Conservation (phyloP, 2,888 invertebrate species). For the Rhamphomyia laevipes region DNA sequence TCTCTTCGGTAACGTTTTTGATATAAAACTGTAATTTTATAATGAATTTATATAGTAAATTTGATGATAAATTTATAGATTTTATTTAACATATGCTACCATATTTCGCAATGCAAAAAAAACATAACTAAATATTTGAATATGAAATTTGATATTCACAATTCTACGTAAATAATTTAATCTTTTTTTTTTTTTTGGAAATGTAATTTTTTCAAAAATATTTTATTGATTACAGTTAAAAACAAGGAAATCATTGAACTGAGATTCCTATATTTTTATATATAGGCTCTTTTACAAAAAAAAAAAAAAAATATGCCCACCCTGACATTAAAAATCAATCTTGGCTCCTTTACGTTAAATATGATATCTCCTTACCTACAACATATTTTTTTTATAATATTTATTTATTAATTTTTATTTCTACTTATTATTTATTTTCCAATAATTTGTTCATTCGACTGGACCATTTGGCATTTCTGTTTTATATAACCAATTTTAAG, state of each 20-base stretch:
- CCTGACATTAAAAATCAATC: too few relatives aligned
- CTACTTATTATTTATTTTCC: background rate
- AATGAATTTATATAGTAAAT: too few relatives aligned
- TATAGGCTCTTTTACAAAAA: too few relatives aligned
- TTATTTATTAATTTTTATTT: background rate
- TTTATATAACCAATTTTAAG: too few relatives aligned
- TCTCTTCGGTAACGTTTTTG: slow-evolving; percentile 86
- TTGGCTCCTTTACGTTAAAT: background rate
- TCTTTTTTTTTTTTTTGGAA: background rate
- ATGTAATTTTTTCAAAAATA: background rate
- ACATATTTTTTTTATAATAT: background rate
- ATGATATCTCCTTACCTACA: background rate
- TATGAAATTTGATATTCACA: slow-evolving; percentile 18
- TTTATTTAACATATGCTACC: background rate
- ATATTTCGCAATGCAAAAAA: too few relatives aligned
- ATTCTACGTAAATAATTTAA: slow-evolving; percentile 5
- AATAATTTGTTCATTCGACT: background rate
- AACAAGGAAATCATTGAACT: slow-evolving; percentile 8
- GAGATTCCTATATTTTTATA: slow-evolving; percentile 6
- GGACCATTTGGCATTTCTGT: background rate
- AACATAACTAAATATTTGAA: slow-evolving; percentile 2
- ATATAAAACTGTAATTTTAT: slow-evolving; percentile 70
- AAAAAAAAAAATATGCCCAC: too few relatives aligned
- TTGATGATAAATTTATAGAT: too few relatives aligned
- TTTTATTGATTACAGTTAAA: background rate